Conservation (phyloP, 2,888 invertebrate species). For the Blera fallax region DNA sequence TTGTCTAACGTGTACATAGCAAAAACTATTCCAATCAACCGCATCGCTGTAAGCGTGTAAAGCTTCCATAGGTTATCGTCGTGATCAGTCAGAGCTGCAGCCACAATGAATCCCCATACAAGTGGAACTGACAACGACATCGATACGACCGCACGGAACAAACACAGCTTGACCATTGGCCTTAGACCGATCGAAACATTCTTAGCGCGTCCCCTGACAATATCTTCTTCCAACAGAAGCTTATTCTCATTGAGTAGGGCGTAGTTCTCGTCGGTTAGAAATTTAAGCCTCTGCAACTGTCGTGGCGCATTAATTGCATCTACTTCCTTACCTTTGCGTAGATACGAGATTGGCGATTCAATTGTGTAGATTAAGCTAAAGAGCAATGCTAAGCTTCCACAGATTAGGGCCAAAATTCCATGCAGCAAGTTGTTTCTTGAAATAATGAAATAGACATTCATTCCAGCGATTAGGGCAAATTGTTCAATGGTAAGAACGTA, state of each 20-base stretch:
- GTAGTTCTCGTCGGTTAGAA: slow-evolving; percentile 75
- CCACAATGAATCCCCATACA: background rate
- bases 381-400: slow-evolving; percentile 73
- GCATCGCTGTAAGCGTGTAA: slow-evolving; percentile 60
- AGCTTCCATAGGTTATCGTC: slow-evolving; percentile 1
- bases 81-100: background rate
- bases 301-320: slow-evolving; percentile 76
- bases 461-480: slow-evolving; percentile 74
- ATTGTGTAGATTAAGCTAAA: slow-evolving; percentile 64
- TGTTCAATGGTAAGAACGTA: slow-evolving; percentile 75
- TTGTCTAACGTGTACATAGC: slow-evolving; percentile 73
- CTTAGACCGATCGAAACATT: slow-evolving; percentile 73
- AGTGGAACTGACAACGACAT: slow-evolving; percentile 77
- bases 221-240: slow-evolving; percentile 76
- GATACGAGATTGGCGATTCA: slow-evolving; percentile 77
- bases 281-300: slow-evolving; percentile 75
- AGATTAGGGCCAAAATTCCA: slow-evolving; percentile 74
- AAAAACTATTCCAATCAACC: slow-evolving; percentile 72
- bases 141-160: slow-evolving; percentile 75
- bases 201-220: slow-evolving; percentile 57
- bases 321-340: slow-evolving; percentile 76
- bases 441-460: slow-evolving; percentile 74
- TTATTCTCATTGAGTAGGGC: slow-evolving; percentile 77
- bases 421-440: slow-evolving; percentile 71
- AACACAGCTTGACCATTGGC: slow-evolving; percentile 74